Evolutionary conservation across 2,113 vertebrate genomes (phyloP).

Genomic region (Psettodes erumei): DNA sequence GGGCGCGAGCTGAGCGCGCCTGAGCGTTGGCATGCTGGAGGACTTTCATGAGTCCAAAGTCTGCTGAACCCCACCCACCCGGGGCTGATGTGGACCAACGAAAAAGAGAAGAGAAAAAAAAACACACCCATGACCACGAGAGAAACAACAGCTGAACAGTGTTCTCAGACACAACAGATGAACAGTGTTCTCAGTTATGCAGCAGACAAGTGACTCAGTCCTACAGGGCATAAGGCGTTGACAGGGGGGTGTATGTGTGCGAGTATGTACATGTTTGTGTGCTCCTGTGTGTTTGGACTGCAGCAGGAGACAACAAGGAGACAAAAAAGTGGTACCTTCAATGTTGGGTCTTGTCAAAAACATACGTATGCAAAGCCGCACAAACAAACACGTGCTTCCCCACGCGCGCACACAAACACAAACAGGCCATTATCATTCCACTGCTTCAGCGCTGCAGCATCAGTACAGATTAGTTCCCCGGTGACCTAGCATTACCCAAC

Average conservation of each 20-base stretch:
- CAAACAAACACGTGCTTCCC: conserved; percentile 56
- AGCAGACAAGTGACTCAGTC: conserved; percentile 54
- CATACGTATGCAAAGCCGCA: conserved; percentile 48
- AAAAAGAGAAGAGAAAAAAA: conserved; percentile 5
- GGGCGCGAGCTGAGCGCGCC: conserved; percentile 2
- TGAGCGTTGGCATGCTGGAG: conserved; percentile 23
- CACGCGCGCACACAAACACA: conserved; percentile 42
- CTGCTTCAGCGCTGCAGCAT: conserved; percentile 61
- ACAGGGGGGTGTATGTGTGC: conserved; percentile 3
- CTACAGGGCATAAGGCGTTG: conserved; percentile 17
- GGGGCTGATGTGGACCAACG: neutral
- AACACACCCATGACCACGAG: conserved; percentile 17
- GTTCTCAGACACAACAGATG: conserved; percentile 64
- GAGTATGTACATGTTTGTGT: neutral
- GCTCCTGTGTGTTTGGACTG: neutral
- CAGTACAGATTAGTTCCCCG: conserved; percentile 64
- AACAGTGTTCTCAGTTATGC: conserved; percentile 53
- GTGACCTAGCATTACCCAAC: conserved; percentile 72
- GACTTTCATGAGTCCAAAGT: conserved; percentile 21
- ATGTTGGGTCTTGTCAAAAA: too few species aligned
- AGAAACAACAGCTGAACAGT: conserved; percentile 45
- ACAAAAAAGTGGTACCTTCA: conserved; percentile 34
- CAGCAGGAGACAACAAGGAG: conserved; percentile 18
- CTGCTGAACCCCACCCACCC: conserved; percentile 19
- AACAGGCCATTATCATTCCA: conserved; percentile 76